Percentiles rank a stretch among this genome's conserved stretches.
Conservation (phyloP, 92 coral and sea anemone species). For the Porites lobata region DNA sequence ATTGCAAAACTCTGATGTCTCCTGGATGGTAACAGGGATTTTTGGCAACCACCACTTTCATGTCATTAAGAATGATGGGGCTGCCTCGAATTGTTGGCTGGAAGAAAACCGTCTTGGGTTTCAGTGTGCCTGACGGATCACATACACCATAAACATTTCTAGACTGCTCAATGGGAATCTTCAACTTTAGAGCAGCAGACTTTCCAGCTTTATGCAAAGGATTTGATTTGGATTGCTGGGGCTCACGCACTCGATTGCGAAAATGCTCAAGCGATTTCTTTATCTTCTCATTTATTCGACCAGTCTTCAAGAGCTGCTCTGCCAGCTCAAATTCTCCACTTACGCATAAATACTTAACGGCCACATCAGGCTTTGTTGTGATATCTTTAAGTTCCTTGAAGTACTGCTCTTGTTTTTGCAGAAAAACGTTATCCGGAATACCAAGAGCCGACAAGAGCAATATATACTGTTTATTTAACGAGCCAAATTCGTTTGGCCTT, state of each 20-base stretch:
- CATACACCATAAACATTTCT: conserved; percentile 94
- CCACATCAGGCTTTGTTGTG: conserved; percentile 71
- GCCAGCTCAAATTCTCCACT: conserved; percentile 79
- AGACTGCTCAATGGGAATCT: conserved; percentile 85
- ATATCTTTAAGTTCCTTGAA: conserved; percentile 77
- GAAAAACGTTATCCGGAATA: conserved; percentile 75
- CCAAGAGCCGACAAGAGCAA: conserved; percentile 91
- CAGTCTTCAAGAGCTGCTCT: conserved; percentile 66
- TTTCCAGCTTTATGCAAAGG: conserved; percentile 70
- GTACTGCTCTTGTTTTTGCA: conserved; percentile 75
- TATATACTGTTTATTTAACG: conserved; percentile 89
- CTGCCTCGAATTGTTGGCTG: conserved; percentile 83
- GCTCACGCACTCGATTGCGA: conserved; percentile 70
- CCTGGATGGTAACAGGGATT: conserved; percentile 96
- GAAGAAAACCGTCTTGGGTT: conserved; percentile 77
- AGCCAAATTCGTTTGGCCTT: conserved; percentile 87
- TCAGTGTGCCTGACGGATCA: conserved; percentile 81
- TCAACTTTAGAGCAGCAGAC: conserved; percentile 77
- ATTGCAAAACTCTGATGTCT: conserved; percentile 80
- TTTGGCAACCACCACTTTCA: conserved; percentile 87
- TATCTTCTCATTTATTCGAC: conserved; percentile 40
- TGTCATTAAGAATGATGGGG: conserved; percentile 62
- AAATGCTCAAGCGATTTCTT: conserved; percentile 50
- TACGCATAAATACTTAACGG: conserved; percentile 73
- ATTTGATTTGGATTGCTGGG: conserved; percentile 46